Base-by-base conservation (phyloP, 2,888 invertebrate species). In the Frankliniella intonsa region DNA sequence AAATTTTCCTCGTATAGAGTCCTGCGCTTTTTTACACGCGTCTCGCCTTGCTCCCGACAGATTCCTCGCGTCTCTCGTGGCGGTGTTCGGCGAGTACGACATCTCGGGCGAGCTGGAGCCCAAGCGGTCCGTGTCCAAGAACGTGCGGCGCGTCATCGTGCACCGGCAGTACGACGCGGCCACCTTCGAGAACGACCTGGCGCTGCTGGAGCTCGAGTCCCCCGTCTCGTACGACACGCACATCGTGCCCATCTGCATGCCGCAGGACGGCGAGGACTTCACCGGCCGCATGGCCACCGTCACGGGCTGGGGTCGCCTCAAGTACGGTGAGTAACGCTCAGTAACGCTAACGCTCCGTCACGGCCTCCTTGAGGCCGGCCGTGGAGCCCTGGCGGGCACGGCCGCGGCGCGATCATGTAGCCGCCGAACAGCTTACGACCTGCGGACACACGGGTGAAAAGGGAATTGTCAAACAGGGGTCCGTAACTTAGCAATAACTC, bases 171-270 rank as follows among this genome's bases (percentile, higher is more conserved):
- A 97, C 87, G 95, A 97, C 87, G 94, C 96, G 0, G 94, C 94
- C 0, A 97, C 97, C 0, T 97, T 97, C 86, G 97, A 97, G 87
- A 97, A 97, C 86, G 97, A 97, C 87, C 89, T 97, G 85, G 97
- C 97, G 0, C 88, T 97, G 49, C 87, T 97, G 81, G 97, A 97
- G 87, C 87, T 97, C 84, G 97, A 97, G 84, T 91, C 93, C 11
- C 92, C 96, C 0, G 91, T 97, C 12, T 92, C 93, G 84, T 96
- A 94, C 86, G 95, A 96, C 86, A 92, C 93, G 49, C 96, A 97
- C 88, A 95, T 97, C 84, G 96, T 97, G 69, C 97, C 97, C 49
- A 96, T 97, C 87, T 97, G 97, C 88, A 92, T 97, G 92, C 97
- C 96, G 0, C 93, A 94, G 80, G 91, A 91, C 69, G 86, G 87